Evolutionary conservation across 2,888 invertebrate species (phyloP), one percentile per base, ranked within the genome.

Genomic region (Alentia gelatinosa): DNA sequence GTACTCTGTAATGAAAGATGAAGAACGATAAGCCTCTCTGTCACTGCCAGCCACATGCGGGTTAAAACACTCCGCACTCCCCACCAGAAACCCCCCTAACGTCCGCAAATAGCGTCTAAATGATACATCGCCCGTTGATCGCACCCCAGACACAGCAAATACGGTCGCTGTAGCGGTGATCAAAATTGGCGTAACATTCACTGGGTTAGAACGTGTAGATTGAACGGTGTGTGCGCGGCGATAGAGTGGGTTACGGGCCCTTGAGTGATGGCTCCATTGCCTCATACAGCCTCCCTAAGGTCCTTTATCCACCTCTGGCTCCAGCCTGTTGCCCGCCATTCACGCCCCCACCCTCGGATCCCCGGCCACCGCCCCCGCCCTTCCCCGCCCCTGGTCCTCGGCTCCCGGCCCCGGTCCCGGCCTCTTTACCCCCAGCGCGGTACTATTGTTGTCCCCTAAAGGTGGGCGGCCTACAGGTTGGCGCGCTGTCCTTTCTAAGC

Each of bases 101-200:
- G 68, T 4, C 68, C 68, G 3, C 33, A 19, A 68, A 68, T 68
- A 30, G 30, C 26, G 12, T 30, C 68, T 68, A 30, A 68, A 68
- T 68, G 68, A 68, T 68, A 68, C n/a, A 68, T 68, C 12, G 68
- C 33, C 33, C 30, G 26, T 68, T 68, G 68, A 68, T 68, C 3
- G 26, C 30, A 30, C 56, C 19, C 56, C 12, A 56, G 56, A 56
- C 56, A 56, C 56, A n/a, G 56, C 56, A 56, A 56, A 56, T 56
- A 56, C 19, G 23, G 56, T 56, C 56, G n/a, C n/a, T 56, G 56
- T 19, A 56, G 56, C 56, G 30, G 68, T 68, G 68, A 68, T 68
- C 68, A 68, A 68, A 68, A 68, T 68, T 68, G 68, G 68, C 68
- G 68, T 68, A 68, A 68, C 68, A 68, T 68, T 26, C 68, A 68